Evolutionary conservation across 2,113 vertebrate species (phyloP), one percentile per base, ranked within the genome.

Genomic region (Panthera uncia): DNA sequence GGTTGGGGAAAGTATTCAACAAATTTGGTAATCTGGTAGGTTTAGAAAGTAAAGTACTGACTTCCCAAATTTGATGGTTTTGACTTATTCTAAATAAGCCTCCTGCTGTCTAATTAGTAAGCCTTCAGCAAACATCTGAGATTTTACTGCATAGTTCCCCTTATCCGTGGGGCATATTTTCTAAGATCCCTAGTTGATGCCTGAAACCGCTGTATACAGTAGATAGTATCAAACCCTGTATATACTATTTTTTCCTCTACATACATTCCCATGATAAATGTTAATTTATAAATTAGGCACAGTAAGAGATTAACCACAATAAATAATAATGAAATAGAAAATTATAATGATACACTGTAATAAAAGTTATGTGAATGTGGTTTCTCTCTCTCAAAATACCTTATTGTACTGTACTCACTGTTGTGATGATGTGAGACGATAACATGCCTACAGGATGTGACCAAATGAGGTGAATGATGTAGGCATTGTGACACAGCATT

Each of bases 1-100:
- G 41, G 11, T 91, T 82, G 31, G 74, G 61, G 57, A 66, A 74
- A 88, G 8, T 81, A 89, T 33, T 52, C n/a, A 76, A 65, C 33
- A n/a, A 13, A 69, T 93, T 85, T 93, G 91, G 19, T 90, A 33
- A 82, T 93, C 29, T 83, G 15, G 52, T 27, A 83, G 31, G 66
- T 96, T 71, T 91, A 78, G 71, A 74, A 96, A 65, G 11, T 71
- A 89, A 52, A 93, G 33, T 65, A 82, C 38, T 78, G 57, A 57
- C 29, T 2, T 83, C 27, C 79, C 38, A 95, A 52, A 71, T 82
- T 15, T 85, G 66, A 80, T 81, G 57, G 73, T 82, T 29, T 89
- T 89, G 27, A 93, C 80, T 91, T 90, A 91, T 19, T 89, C 61
- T 78, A 55, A 66, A 61, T 89, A 89, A 85, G 25, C 11, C 73